Percentiles rank a stretch among this genome's conserved stretches.
phyloP scores from a whole-genome alignment of 2,113 vertebrate species.

The Zingel zingel region DNA sequence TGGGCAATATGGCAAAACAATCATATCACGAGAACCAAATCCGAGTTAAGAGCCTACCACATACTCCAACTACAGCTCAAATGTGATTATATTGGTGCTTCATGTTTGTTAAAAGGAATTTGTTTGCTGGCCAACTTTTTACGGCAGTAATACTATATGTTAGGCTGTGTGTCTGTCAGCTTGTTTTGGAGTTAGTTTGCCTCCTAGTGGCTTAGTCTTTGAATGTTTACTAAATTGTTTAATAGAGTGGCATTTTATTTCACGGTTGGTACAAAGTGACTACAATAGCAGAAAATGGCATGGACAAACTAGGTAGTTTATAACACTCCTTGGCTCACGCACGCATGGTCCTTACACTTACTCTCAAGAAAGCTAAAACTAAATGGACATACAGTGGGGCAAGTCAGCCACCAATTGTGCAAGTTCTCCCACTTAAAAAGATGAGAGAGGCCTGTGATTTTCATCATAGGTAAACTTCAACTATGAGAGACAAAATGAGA shows the following conservation, averaged over 20 bases:
- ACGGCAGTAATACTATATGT: neutral
- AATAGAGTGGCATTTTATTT: neutral
- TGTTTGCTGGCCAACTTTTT: neutral
- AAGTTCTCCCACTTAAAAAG: too few relatives aligned
- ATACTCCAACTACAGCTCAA: neutral
- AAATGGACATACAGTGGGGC: too few relatives aligned
- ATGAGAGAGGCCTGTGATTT: too few relatives aligned
- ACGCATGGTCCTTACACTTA: neutral
- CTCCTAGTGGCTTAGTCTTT: neutral
- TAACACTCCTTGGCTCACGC: neutral
- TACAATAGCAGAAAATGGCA: too few relatives aligned
- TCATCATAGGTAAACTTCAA: too few relatives aligned
- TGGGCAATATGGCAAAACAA: too few relatives aligned
- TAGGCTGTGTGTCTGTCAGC: neutral
- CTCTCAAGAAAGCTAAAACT: neutral
- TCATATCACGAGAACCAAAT: neutral
- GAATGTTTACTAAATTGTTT: neutral
- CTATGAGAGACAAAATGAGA: too few relatives aligned
- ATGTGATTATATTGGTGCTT: neutral
- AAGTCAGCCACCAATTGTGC: too few relatives aligned
- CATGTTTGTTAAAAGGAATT: neutral
- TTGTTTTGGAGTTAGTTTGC: neutral
- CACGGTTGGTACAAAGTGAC: too few relatives aligned
- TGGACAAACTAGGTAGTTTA: neutral
- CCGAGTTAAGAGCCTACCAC: neutral